phyloP scores from a whole-genome alignment of 1,140 invertebrate genomes.

The Trichonephila clavipes region DNA sequence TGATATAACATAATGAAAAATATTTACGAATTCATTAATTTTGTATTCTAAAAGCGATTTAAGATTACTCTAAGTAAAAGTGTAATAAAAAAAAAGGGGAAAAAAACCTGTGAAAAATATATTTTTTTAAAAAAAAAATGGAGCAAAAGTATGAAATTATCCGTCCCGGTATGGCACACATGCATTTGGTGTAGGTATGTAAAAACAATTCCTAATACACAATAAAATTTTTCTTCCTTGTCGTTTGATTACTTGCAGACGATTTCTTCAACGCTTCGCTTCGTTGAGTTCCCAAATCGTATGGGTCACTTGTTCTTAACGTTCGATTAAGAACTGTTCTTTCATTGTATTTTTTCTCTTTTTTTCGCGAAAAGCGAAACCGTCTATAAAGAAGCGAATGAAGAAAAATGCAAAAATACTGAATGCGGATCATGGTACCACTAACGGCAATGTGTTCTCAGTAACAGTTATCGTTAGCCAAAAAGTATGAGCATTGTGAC shows the following conservation, averaged over 20 bases:
- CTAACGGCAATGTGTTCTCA: background rate
- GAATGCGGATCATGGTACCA: constrained; percentile 34
- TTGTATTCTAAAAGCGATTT: no score
- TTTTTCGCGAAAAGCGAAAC: background rate
- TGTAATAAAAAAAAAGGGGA: no score
- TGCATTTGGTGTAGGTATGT: background rate
- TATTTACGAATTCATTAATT: no score
- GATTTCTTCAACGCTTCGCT: background rate
- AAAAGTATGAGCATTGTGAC: background rate
- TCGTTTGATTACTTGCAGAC: constrained; percentile 16
- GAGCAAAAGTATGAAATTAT: background rate
- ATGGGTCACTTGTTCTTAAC: constrained; percentile 12
- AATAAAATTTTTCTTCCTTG: constrained; percentile 20
- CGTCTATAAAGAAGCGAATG: background rate
- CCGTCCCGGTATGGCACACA: background rate
- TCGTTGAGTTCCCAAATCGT: background rate
- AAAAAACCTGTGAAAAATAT: no score
- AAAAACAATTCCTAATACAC: background rate
- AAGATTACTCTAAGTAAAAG: no score
- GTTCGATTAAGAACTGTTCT: constrained; percentile 8
- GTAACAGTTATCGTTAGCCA: background rate
- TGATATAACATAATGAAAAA: no score
- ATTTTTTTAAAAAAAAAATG: background rate
- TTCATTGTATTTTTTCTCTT: background rate
- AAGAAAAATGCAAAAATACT: background rate